These are phyloP conservation scores for Siniperca chuatsi DNA, from an alignment of 2,113 vertebrate species.

Conservation along the genomic window DNA sequence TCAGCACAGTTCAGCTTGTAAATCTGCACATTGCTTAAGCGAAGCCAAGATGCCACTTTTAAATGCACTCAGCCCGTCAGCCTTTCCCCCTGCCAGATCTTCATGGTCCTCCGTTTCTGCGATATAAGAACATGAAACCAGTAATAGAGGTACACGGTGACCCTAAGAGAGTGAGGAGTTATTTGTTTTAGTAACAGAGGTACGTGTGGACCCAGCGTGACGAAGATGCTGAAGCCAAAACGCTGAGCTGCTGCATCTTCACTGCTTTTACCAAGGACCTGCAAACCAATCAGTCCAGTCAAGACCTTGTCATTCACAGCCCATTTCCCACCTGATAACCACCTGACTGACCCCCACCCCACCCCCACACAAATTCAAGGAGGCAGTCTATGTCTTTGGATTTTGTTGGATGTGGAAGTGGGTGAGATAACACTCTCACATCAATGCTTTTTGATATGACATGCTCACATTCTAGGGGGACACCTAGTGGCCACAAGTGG, in stretches of 20 bases:
- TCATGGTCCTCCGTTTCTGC: not conserved
- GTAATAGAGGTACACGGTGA: too few relatives aligned
- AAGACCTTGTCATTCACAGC: not conserved
- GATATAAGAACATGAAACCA: too few relatives aligned
- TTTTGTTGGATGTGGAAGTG: not conserved
- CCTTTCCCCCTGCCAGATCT: not conserved
- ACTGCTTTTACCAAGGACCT: not conserved
- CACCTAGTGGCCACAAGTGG: slow-evolving; percentile 50
- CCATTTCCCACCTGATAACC: not conserved
- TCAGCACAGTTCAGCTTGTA: too few relatives aligned
- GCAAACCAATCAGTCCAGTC: not conserved
- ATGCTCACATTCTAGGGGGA: not conserved
- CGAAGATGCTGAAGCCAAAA: not conserved
- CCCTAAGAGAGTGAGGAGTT: too few relatives aligned
- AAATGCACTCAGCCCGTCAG: not conserved
- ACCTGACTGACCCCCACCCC: too few relatives aligned
- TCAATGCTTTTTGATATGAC: not conserved
- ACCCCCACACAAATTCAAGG: not conserved
- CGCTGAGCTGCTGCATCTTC: not conserved
- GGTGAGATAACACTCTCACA: not conserved
- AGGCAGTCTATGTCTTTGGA: not conserved
- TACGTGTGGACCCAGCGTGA: not conserved
- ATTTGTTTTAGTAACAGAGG: not conserved
- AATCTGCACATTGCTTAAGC: too few relatives aligned
- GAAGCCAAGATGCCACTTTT: too few relatives aligned